phyloP scores from a whole-genome alignment of 2,888 invertebrate species.

The Nematopogon swammerdamellus region DNA sequence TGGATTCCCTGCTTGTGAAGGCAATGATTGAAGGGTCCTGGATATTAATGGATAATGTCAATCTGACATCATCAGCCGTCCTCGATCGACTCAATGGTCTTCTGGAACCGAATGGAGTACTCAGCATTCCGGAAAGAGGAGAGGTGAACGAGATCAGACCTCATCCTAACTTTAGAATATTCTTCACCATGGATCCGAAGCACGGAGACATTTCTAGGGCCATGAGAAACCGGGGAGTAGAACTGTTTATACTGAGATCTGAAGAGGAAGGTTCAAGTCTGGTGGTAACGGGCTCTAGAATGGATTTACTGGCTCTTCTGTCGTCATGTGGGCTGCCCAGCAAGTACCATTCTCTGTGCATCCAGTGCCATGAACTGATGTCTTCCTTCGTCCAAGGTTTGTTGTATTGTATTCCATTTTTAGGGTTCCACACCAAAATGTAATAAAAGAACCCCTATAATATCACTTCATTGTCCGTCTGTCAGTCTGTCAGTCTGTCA shows the following conservation, averaged over 20 bases:
- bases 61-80: constrained; percentile 94
- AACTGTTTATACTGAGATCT: constrained; percentile 59
- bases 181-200: constrained; percentile 92
- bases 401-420: not conserved
- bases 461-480: no score
- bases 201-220: constrained; percentile 96
- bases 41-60: constrained; percentile 88
- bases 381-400: constrained; percentile 42
- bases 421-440: no score
- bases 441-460: no score
- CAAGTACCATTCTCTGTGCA: constrained; percentile 30
- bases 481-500: no score
- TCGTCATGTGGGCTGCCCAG: constrained; percentile 36
- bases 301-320: constrained; percentile 42
- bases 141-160: constrained; percentile 76
- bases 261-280: constrained; percentile 29
- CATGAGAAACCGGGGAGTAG: constrained; percentile 97
- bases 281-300: constrained; percentile 31
- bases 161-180: constrained; percentile 88
- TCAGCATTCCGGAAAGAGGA: constrained; percentile 91
- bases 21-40: constrained; percentile 80
- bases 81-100: constrained; percentile 94
- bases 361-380: constrained; percentile 38
- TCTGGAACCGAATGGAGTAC: constrained; percentile 87
- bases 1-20: constrained; percentile 84